Percentiles rank a stretch among this genome's conserved stretches.
Conservation (phyloP, 1,140 invertebrate species). For the Hermetia illucens region DNA sequence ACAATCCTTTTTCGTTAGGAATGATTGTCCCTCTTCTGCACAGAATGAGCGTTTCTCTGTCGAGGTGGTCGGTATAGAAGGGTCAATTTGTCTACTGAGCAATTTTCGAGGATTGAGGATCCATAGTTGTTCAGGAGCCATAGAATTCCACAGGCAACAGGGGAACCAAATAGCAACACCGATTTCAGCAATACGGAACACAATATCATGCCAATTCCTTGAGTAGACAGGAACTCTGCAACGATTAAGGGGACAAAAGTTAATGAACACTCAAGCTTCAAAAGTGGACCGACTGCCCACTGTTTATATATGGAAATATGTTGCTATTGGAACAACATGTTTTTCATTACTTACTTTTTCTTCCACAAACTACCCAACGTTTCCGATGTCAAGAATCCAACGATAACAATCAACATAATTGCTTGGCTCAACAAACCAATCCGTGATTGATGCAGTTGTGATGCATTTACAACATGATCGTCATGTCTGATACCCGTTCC, state of each 20-base stretch:
- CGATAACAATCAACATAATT: slow-evolving; percentile 68
- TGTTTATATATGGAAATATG: slow-evolving; percentile 2
- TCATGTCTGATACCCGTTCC: slow-evolving; percentile 23
- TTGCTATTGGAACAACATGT: neutral
- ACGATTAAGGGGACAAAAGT: too few relatives aligned
- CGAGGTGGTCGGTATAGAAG: slow-evolving; percentile 25
- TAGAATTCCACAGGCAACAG: slow-evolving; percentile 89
- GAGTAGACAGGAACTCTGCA: slow-evolving; percentile 70
- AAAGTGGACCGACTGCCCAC: neutral
- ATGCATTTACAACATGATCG: slow-evolving; percentile 51
- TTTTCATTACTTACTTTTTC: slow-evolving; percentile 49
- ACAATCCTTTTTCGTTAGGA: slow-evolving; percentile 51
- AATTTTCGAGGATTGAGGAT: slow-evolving; percentile 82
- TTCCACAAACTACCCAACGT: slow-evolving; percentile 86
- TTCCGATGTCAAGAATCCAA: slow-evolving; percentile 78
- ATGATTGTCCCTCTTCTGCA: slow-evolving; percentile 32
- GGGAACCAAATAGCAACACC: slow-evolving; percentile 92
- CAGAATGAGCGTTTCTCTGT: slow-evolving; percentile 22
- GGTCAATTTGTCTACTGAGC: slow-evolving; percentile 43
- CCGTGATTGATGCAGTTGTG: slow-evolving; percentile 82
- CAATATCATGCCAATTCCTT: slow-evolving; percentile 80
- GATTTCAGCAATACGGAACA: slow-evolving; percentile 82
- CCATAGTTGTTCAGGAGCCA: slow-evolving; percentile 88
- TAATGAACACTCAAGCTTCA: too few relatives aligned
- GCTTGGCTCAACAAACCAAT: slow-evolving; percentile 79